Evolutionary conservation across 2,113 vertebrate species (phyloP).

Genomic region (Limanda limanda): DNA sequence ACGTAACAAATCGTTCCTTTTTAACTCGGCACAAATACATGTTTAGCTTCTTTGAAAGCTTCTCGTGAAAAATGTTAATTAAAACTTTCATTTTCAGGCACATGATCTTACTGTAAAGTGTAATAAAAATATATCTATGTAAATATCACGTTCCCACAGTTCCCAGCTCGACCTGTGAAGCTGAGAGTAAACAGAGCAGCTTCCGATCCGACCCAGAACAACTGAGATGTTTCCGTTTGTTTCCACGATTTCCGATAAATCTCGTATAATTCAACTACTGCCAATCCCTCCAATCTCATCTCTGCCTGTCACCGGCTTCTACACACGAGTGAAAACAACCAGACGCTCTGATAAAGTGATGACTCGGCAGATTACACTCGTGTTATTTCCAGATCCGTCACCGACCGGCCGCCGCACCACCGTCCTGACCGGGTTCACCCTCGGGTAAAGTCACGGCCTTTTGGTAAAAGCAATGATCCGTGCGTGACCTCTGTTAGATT

Average conservation of each 20-base stretch:
- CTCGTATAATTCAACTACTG: not conserved
- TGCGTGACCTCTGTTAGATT: slow-evolving; percentile 70
- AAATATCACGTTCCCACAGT: not conserved
- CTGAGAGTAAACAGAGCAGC: not conserved
- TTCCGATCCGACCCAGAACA: not conserved
- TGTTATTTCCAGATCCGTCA: slow-evolving; percentile 51
- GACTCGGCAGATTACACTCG: slow-evolving; percentile 36
- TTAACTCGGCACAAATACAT: no score
- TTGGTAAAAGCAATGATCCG: slow-evolving; percentile 72
- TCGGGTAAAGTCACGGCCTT: slow-evolving; percentile 62
- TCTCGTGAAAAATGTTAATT: not conserved
- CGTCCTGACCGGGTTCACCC: slow-evolving; percentile 54
- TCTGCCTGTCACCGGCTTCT: not conserved
- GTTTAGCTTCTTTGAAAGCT: no score
- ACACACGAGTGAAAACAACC: slow-evolving; percentile 17
- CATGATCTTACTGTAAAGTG: not conserved
- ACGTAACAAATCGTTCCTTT: no score
- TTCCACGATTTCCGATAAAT: not conserved
- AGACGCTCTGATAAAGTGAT: not conserved
- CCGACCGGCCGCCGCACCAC: slow-evolving; percentile 26
- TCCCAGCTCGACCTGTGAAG: no score
- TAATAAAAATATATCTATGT: not conserved
- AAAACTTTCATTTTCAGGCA: not conserved
- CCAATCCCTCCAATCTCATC: not conserved
- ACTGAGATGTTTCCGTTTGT: not conserved